Conservation (phyloP, 2,113 vertebrate genomes). For the Ondatra zibethicus region DNA sequence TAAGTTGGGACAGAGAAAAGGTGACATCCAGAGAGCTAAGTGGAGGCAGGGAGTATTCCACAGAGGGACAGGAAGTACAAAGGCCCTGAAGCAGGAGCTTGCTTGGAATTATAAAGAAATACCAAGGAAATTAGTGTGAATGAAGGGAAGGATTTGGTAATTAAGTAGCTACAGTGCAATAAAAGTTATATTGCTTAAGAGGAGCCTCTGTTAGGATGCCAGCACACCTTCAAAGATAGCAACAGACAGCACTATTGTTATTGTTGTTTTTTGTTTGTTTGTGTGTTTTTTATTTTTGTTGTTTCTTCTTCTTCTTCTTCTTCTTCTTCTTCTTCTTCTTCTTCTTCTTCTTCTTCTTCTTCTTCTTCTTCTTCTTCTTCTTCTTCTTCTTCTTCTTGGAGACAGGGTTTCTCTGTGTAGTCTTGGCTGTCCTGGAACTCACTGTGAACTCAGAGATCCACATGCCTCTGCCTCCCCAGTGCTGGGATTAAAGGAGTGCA, state of each 20-base stretch:
- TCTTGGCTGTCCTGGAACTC: too few species aligned
- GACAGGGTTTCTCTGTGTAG: too few species aligned
- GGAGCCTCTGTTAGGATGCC: background rate
- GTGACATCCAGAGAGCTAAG: background rate
- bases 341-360: too few species aligned
- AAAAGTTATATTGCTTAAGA: background rate
- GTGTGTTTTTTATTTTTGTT: too few species aligned
- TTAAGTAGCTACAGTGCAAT: background rate
- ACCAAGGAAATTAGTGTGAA: background rate
- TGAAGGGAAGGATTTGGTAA: background rate
- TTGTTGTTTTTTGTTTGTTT: too few species aligned
- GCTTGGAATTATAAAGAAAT: background rate
- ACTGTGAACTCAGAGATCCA: too few species aligned
- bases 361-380: too few species aligned
- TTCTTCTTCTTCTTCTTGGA: too few species aligned
- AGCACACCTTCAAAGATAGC: background rate
- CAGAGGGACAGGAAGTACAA: background rate
- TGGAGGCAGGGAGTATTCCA: background rate
- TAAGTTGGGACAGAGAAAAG: background rate
- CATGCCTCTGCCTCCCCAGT: too few species aligned
- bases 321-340: too few species aligned
- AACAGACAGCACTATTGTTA: background rate
- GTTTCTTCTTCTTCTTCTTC: too few species aligned
- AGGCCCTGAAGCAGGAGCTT: background rate
- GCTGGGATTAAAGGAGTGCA: too few species aligned